Evolutionary conservation across 2,113 vertebrate species (phyloP), one percentile per base, ranked within the genome.

Genomic region (Gymnorhina tibicen): DNA sequence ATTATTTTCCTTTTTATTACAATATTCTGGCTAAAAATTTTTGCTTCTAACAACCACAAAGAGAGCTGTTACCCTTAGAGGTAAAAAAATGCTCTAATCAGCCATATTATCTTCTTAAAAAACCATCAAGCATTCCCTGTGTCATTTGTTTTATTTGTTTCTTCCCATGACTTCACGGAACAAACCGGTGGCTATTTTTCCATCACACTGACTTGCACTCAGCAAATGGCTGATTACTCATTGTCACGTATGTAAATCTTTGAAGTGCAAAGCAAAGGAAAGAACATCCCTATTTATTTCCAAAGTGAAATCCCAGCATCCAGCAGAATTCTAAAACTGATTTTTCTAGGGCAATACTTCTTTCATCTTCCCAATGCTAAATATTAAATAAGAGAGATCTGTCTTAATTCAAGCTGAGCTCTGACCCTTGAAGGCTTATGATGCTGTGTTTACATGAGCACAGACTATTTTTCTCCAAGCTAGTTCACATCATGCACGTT

Each of bases 291-390:
- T 96, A 27, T 91, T 94, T 95, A 89, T 73, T 90, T 96, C 81
- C 24, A 44, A 91, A 92, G 39, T 56, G 39, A 95, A 84, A 87
- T 32, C 32, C 58, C 55, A 72, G 69, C 63, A 89, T 60, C 75
- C 85, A 70, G 72, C 35, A 77, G 85, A 91, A 91, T 88, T 94
- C 83, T 55, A 83, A 83, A 91, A 50, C 46, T 55, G 82, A 81
- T 89, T 93, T 96, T 95, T 95, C 85, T 91, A 70, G 85, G 94
- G 70, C 92, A 93, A 39, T n/a, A 35, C 22, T 80, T 93, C 93
- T 95, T 93, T 95, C 52, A 95, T 91, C 90, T 20, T 91, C 75
- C 37, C 46, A 80, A 21, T 37, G 14, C 67, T 93, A 82, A 91
- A 86, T 67, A 93, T 94, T 91, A 90, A 91, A 91, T 73, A 84